A percentile compares a stretch with the other conserved stretches of the same genome.
Conservation (phyloP, 92 coral and sea anemone species). For the Hydrozoanthus gracilis region DNA sequence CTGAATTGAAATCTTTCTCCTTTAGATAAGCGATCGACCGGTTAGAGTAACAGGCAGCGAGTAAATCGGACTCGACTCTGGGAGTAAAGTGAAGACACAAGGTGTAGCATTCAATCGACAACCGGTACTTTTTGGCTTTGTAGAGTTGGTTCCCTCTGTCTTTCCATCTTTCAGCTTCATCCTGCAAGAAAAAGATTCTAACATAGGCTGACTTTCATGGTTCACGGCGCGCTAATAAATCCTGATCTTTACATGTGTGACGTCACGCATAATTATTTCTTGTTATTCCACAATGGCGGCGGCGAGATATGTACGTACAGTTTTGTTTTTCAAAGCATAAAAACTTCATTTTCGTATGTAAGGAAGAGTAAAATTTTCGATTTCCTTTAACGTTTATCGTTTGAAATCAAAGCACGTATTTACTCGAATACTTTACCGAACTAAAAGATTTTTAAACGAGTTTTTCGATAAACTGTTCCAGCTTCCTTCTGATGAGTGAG, state of each 20-base stretch:
- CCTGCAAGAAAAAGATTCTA: neutral
- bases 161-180: constrained; percentile 39
- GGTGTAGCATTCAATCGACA: constrained; percentile 38
- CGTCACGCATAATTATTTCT: no score
- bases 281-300: no score
- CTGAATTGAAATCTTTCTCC: neutral
- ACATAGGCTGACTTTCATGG: neutral
- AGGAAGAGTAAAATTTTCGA: no score
- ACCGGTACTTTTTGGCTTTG: neutral
- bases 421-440: no score
- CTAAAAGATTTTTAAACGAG: no score
- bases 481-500: no score
- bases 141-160: constrained; percentile 7
- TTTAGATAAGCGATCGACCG: constrained; percentile 23
- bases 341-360: no score
- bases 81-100: constrained; percentile 59
- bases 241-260: neutral
- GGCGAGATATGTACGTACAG: no score
- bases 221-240: neutral
- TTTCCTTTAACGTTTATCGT: no score
- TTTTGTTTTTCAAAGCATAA: no score
- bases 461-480: no score
- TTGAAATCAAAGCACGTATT: no score
- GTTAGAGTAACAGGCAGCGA: constrained; percentile 1
- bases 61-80: constrained; percentile 37